Base-by-base conservation (phyloP, 2,797 vertebrate genomes). In the Alca torda region DNA sequence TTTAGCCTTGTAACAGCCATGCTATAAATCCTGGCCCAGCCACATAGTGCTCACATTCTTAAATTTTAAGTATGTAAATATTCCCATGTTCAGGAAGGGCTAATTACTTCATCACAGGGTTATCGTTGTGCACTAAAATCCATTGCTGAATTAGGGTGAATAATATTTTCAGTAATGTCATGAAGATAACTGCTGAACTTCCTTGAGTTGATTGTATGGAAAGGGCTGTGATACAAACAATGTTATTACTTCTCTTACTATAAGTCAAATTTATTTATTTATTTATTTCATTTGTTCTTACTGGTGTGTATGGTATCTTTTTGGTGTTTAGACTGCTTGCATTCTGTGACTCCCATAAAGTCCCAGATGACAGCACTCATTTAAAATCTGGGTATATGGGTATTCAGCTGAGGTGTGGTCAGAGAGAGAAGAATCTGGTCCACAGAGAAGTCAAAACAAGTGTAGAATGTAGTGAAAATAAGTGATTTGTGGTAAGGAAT, bases 11-110 rank as follows among this genome's bases (percentile, higher is more conserved):
- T 95, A 88, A 85, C 39, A 86, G 35, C 69, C 61, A 24, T 73
- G 79, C 82, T 85, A 75, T 95, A 92, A 93, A 95, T 87, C 80
- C 68, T 89, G 67, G 17, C 39, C 73, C 43, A 63, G 61, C 48
- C 53, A 70, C 19, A 16, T 3, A 67, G 56, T 65, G 57, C 75
- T 82, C 75, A 48, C 72, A 83, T 90, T 87, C 84, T 87, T 85
- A 93, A 93, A 94, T 93, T 94, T 80, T 89, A 92, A 82, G 74
- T 85, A 35, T 77, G 81, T 90, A 92, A 96, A 95, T 95, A 95
- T 89, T 93, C 72, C 56, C 15, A 18, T 85, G 78, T 82, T 94
- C 90, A 84, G 65, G 68, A 80, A 13, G 11, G 23, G 64, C 53
- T 72, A 46, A 85, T 95, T 95, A 61, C 26, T 83, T 92, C 35